Evolutionary conservation across 2,113 vertebrate species (phyloP), one percentile per base, ranked within the genome.

Genomic region (Pelodiscus sinensis): DNA sequence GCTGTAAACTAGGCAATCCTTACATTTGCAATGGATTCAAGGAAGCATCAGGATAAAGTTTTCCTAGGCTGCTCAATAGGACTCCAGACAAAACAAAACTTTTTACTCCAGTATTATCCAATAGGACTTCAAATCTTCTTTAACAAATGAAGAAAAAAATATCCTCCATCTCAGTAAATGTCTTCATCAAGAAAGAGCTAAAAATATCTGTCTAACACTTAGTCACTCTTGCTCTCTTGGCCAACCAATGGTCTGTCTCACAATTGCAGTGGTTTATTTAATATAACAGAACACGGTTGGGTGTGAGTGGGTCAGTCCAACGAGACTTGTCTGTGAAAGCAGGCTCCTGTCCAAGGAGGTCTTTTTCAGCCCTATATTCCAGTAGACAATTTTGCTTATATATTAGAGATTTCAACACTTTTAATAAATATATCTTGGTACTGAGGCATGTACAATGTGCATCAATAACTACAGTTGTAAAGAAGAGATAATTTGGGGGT

Each of bases 41-140:
- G 27, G 16, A 80, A 93, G 24, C 90, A 88, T 81, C 6, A 0
- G 83, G 85, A 90, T 86, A 73, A 19, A 44, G 44, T 44, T 50
- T 93, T 88, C 84, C 73, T 88, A 90, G 86, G 31, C 44, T 38
- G 38, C 79, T 18, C 25, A 83, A 81, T 90, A 86, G 62, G 58
- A 25, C 29, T 84, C 91, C 90, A n/a, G 15, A 29, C 6, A 19
- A n/a, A 22, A 25, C 31, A 57, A 62, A 29, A 31, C 27, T 51
- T 92, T 44, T 81, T 84, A 88, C 71, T 56, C 75, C 55, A 4
- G 31, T 54, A 10, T 88, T 87, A 77, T 21, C 86, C 89, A 90
- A 2, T 16, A 29, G 9, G 31, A 80, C 79, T 29, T 81, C n/a
- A 55, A 68, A 73, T 54, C 22, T 25, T 77, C 73, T 44, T 77